phyloP scores from a whole-genome alignment of 1,140 invertebrate genomes.

The Ceratosolen fusciceps region DNA sequence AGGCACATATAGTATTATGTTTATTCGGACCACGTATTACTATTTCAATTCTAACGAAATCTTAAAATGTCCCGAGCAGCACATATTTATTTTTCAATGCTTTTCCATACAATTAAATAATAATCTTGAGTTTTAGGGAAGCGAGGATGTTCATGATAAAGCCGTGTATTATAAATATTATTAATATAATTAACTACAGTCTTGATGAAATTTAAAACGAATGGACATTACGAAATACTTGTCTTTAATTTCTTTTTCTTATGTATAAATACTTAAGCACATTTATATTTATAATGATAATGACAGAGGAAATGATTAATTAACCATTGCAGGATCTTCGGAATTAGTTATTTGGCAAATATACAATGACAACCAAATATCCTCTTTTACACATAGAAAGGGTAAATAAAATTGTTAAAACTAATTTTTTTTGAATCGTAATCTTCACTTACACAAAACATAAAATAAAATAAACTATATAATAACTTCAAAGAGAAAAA shows the following conservation, averaged over 20 bases:
- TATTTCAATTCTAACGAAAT: conserved; percentile 16
- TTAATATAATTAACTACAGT: not conserved
- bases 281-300: not conserved
- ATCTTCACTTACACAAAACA: not conserved
- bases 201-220: conserved; percentile 4
- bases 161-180: not conserved
- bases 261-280: not conserved
- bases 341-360: not conserved
- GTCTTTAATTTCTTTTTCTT: too few relatives aligned
- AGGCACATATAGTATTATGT: conserved; percentile 45
- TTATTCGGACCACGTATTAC: conserved; percentile 1
- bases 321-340: not conserved
- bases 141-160: not conserved
- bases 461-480: not conserved
- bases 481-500: not conserved
- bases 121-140: conserved; percentile 10
- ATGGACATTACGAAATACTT: not conserved
- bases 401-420: not conserved
- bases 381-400: not conserved
- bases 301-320: not conserved
- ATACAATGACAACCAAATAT: not conserved
- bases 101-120: conserved; percentile 3
- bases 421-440: not conserved
- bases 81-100: not conserved
- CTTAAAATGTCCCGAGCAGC: conserved; percentile 10